Evolutionary conservation across 2,888 invertebrate species (phyloP), one percentile per base, ranked within the genome.

Genomic region (Tetragnatha montana): DNA sequence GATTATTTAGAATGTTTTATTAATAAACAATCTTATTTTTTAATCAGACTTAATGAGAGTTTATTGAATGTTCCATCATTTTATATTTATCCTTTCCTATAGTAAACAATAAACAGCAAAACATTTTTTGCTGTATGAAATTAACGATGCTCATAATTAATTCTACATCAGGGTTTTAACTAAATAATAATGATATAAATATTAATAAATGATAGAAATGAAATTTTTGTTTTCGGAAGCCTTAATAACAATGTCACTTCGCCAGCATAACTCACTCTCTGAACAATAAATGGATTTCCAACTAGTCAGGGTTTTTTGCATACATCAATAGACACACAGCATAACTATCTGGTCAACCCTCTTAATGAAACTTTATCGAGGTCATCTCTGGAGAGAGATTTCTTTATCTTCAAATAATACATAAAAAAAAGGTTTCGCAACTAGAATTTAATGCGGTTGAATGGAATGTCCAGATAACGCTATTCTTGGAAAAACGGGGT

Each of bases 381-480:
- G 78, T 78, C 78, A 78, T 78, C 78, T 78, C 8, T 22, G 17
- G n/a, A 22, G 60, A 51, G 60, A 22, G 60, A 78, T 78, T 21
- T 12, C 60, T 78, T 78, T 78, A 78, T 78, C 78, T 60, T 10
- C 22, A 78, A 78, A 14, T 78, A n/a, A 51, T 78, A 78, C 14
- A 35, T 35, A 35, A 60, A 60, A 60, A 60, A 60, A 60, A 60
- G 17, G 60, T 60, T 60, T 60, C 60, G 60, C 60, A 60, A 60
- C 60, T 60, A 17, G 12, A 60, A 60, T 78, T 78, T 78, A 78
- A 51, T 78, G 21, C 22, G 21, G 22, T 22, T 60, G 60, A 60
- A 60, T 21, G 74, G 74, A 74, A 74, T 49, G 19, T 69, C 21
- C 84, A 14, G 84, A 85, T 85, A 85, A 78, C 78, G 70, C 60